phyloP scores from a whole-genome alignment of 2,113 vertebrate genomes.

The Tonatia bakeri region DNA sequence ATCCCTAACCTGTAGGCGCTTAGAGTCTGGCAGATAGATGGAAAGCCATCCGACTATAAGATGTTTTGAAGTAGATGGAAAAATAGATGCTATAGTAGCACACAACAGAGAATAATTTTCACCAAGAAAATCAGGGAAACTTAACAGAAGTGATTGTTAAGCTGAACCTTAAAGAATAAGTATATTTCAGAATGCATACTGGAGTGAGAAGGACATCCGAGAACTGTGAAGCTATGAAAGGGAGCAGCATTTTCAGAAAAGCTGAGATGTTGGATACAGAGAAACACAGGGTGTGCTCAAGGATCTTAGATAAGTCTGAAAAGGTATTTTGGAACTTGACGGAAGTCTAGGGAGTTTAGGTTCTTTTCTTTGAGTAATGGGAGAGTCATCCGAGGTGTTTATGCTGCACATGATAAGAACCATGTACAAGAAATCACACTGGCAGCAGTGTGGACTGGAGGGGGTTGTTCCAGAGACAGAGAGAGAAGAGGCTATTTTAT shows the following conservation, averaged over 20 bases:
- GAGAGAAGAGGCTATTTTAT: background rate
- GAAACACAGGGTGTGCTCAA: background rate
- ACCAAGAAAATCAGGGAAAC: background rate
- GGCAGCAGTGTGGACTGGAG: background rate
- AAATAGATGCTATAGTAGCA: background rate
- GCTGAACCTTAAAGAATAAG: background rate
- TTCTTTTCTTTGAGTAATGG: background rate
- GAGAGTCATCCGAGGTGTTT: background rate
- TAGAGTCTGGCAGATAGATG: background rate
- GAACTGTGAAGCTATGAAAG: background rate
- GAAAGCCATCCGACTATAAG: background rate
- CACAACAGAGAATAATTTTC: background rate
- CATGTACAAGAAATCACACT: background rate
- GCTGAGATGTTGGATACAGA: background rate
- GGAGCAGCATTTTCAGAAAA: background rate
- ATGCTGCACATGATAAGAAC: background rate
- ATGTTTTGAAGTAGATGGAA: background rate
- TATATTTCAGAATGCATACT: background rate
- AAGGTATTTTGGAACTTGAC: background rate
- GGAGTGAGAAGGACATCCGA: background rate
- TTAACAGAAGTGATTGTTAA: background rate
- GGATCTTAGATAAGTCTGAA: background rate
- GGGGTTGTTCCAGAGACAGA: background rate
- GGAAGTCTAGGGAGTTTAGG: background rate
- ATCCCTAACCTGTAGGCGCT: background rate